Conservation (phyloP, 2,888 invertebrate species). For the Tyria jacobaeae region DNA sequence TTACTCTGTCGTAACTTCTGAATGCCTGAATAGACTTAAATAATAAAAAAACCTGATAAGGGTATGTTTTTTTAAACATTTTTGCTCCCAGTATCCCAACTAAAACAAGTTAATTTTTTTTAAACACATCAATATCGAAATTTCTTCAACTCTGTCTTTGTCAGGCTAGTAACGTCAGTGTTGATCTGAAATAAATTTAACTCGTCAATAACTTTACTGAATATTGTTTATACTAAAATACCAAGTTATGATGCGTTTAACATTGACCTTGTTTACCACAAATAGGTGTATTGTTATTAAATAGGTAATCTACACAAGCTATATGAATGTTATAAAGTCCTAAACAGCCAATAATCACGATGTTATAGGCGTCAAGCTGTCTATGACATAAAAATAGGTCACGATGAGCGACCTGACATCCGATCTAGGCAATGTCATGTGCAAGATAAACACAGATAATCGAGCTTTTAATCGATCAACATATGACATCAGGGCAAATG, state of each 20-base stretch:
- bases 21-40: too few relatives aligned
- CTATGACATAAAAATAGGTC: slow-evolving; percentile 57
- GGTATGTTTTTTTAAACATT: too few relatives aligned
- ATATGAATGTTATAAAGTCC: not conserved
- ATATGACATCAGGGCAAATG: slow-evolving; percentile 17
- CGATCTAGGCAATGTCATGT: slow-evolving; percentile 41
- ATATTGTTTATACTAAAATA: not conserved
- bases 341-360: slow-evolving; percentile 7
- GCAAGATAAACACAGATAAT: slow-evolving; percentile 48
- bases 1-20: too few relatives aligned
- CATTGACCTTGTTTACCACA: slow-evolving; percentile 1
- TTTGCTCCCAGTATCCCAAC: too few relatives aligned
- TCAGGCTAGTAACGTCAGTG: too few relatives aligned
- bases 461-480: slow-evolving; percentile 37
- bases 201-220: not conserved
- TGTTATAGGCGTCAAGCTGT: slow-evolving; percentile 65
- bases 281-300: not conserved
- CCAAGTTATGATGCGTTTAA: not conserved
- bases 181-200: not conserved
- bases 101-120: too few relatives aligned
- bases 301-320: slow-evolving; percentile 1
- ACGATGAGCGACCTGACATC: slow-evolving; percentile 33
- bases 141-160: too few relatives aligned
- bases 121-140: too few relatives aligned
- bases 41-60: too few relatives aligned